Evolutionary conservation across 2,888 invertebrate genomes (phyloP).

Genomic region (Sympetrum striolatum): DNA sequence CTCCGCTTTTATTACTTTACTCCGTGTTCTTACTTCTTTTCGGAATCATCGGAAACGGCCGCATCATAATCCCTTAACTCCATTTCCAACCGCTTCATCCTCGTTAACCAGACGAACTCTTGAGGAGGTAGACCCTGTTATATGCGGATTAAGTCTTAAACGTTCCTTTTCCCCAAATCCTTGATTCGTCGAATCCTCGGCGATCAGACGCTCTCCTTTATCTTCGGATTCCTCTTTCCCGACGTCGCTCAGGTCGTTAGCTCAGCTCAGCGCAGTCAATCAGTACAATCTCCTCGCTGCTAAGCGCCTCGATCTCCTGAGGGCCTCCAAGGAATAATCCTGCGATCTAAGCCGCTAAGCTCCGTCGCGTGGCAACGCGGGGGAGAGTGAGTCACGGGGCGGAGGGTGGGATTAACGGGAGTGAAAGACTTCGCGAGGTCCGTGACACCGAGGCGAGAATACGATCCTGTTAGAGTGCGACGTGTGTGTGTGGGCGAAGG

Average conservation of each 20-base stretch:
- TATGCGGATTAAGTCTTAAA: background rate
- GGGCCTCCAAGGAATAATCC: slow-evolving; percentile 1
- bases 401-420: background rate
- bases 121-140: background rate
- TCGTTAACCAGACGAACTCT: background rate
- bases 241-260: slow-evolving; percentile 32
- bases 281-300: slow-evolving; percentile 34
- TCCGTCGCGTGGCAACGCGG: slow-evolving; percentile 28
- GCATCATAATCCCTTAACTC: no score
- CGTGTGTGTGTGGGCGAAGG: background rate
- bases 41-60: no score
- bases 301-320: background rate
- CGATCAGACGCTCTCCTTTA: background rate
- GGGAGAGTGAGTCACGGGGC: background rate
- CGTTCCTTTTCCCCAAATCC: background rate
- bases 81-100: background rate
- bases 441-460: slow-evolving; percentile 33
- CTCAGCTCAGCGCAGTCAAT: slow-evolving; percentile 31
- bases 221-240: background rate
- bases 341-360: background rate
- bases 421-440: slow-evolving; percentile 30
- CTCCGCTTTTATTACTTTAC: no score
- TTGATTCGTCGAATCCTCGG: background rate
- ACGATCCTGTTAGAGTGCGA: slow-evolving; percentile 19
- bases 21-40: no score